These are phyloP conservation scores for Mandrillus leucophaeus DNA, from an alignment of 2,113 vertebrate species.

Conservation along the genomic window DNA sequence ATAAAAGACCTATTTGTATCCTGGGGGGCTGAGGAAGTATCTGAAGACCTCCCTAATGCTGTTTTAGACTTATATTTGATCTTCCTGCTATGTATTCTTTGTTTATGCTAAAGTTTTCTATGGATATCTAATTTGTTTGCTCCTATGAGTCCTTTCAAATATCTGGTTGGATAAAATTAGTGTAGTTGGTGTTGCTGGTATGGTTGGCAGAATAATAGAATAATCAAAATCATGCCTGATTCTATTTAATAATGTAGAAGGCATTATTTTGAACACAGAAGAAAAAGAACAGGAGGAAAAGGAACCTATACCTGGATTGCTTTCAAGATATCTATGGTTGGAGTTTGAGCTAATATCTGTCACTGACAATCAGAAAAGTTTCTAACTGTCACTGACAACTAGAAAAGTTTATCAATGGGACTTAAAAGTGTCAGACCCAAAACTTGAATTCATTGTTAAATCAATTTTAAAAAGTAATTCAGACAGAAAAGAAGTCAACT, in stretches of 20 bases:
- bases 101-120: not conserved
- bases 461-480: not conserved
- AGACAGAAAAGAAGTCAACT: not conserved
- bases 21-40: not conserved
- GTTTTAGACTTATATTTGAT: not conserved
- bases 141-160: not conserved
- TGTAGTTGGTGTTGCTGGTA: not conserved
- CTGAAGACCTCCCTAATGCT: not conserved
- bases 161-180: not conserved
- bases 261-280: not conserved
- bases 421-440: not conserved
- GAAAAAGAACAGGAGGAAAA: not conserved
- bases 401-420: not conserved
- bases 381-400: not conserved
- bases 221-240: not conserved
- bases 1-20: not conserved
- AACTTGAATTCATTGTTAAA: not conserved
- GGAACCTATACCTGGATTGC: not conserved
- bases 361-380: no score
- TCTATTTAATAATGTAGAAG: not conserved
- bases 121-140: not conserved
- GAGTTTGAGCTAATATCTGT: not conserved
- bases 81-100: not conserved
- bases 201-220: not conserved
- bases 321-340: not conserved